phyloP scores from a whole-genome alignment of 2,888 invertebrate genomes.

The Chalcosyrphus nemorum region DNA sequence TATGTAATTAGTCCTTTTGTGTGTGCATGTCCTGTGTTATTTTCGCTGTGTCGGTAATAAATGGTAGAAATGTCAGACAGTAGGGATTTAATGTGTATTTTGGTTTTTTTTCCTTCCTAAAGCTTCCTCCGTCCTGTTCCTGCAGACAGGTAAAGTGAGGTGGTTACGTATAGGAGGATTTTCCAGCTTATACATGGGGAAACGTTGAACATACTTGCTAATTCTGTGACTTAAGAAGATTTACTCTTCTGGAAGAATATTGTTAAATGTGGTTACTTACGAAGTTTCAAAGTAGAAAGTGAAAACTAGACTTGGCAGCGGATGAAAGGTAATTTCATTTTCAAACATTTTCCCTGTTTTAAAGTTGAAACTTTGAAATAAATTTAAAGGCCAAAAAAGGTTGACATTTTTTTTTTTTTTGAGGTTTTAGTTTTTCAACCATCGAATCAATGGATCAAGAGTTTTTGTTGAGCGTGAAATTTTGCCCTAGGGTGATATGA shows the following conservation, averaged over 20 bases:
- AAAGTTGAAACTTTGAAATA: background rate
- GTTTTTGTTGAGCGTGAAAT: too few species aligned
- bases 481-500: too few species aligned
- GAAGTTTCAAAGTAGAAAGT: conserved; percentile 36
- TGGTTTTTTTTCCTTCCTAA: background rate
- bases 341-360: background rate
- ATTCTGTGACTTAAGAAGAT: conserved; percentile 63
- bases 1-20: conserved; percentile 73
- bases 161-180: conserved; percentile 43
- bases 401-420: too few species aligned
- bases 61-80: conserved; percentile 50
- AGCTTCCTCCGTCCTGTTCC: background rate
- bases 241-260: conserved; percentile 47
- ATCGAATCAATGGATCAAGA: too few species aligned
- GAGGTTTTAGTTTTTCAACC: too few species aligned
- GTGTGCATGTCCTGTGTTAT: conserved; percentile 33
- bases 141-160: conserved; percentile 28
- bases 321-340: background rate
- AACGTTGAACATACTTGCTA: conserved; percentile 60
- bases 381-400: too few species aligned
- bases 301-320: conserved; percentile 4
- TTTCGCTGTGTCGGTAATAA: conserved; percentile 17
- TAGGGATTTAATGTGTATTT: background rate
- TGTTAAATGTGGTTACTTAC: conserved; percentile 19
- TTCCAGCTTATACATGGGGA: conserved; percentile 34